Percentiles rank a stretch among this genome's conserved stretches.
phyloP scores from a whole-genome alignment of 2,888 invertebrate genomes.

The Aplocera efformata region DNA sequence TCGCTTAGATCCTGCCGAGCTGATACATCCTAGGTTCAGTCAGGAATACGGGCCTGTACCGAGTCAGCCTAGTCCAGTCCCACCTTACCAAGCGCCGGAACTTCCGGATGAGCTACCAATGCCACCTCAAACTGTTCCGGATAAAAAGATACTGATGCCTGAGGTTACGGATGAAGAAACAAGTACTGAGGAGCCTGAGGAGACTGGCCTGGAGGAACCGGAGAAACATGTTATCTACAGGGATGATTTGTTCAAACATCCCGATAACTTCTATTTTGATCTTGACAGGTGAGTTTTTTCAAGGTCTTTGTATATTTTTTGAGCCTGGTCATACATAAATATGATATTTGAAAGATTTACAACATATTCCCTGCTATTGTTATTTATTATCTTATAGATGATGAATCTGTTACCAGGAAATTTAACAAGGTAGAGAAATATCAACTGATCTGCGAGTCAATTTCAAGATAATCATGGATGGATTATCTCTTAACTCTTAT shows the following conservation, averaged over 20 bases:
- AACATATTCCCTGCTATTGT: too few relatives aligned
- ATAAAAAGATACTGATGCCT: background rate
- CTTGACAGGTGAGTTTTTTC: constrained; percentile 6
- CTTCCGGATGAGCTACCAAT: background rate
- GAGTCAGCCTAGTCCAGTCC: background rate
- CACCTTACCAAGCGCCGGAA: background rate
- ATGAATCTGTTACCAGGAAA: too few relatives aligned
- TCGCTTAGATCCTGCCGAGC: constrained; percentile 8
- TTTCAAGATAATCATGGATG: too few relatives aligned
- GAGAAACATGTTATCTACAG: constrained; percentile 1
- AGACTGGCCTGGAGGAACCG: background rate
- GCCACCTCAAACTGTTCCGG: background rate
- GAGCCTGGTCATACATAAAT: too few relatives aligned
- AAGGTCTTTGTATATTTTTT: background rate
- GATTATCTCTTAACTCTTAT: too few relatives aligned
- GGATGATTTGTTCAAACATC: constrained; percentile 1
- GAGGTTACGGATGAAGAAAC: background rate
- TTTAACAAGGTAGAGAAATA: too few relatives aligned
- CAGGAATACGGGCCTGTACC: background rate
- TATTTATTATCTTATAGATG: too few relatives aligned
- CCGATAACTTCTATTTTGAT: constrained; percentile 2
- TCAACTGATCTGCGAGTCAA: too few relatives aligned
- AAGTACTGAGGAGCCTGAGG: background rate
- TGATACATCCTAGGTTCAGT: constrained; percentile 6
- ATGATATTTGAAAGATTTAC: too few relatives aligned